Percentiles rank a stretch among this genome's conserved stretches.
These are phyloP conservation scores for Sarcophaga subvicina DNA, from an alignment of 2,888 invertebrate genomes.

Conservation along the genomic window DNA sequence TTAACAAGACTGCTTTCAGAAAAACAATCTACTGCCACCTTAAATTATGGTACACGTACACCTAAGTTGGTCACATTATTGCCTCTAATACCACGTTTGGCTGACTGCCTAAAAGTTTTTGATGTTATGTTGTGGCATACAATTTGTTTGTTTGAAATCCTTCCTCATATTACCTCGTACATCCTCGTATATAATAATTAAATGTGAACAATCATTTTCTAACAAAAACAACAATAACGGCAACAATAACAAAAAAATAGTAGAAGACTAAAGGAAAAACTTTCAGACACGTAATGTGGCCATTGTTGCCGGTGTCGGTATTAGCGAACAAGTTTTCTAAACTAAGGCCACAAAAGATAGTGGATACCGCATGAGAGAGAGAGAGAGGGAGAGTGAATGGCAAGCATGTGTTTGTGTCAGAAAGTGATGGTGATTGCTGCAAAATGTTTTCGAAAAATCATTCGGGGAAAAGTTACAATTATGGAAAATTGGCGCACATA, in stretches of 20 bases:
- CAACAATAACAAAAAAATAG: not conserved
- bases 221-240: not conserved
- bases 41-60: no score
- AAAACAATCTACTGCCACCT: no score
- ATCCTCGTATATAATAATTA: conserved; percentile 64
- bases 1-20: no score
- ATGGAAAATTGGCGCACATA: conserved; percentile 54
- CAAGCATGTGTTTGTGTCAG: not conserved
- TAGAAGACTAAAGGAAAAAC: conserved; percentile 38
- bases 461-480: conserved; percentile 60
- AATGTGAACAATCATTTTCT: conserved; percentile 66
- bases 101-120: conserved; percentile 52
- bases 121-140: conserved; percentile 65
- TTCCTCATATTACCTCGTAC: conserved; percentile 45
- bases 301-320: conserved; percentile 52
- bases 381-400: not conserved
- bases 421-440: not conserved
- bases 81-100: conserved; percentile 30
- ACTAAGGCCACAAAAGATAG: conserved; percentile 18
- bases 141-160: conserved; percentile 63
- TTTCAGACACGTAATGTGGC: conserved; percentile 66
- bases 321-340: conserved; percentile 47
- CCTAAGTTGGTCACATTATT: conserved; percentile 21
- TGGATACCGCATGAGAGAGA: not conserved
- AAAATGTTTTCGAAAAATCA: conserved; percentile 32